Conservation (phyloP, 2,113 vertebrate genomes). For the Regulus satrapa region DNA sequence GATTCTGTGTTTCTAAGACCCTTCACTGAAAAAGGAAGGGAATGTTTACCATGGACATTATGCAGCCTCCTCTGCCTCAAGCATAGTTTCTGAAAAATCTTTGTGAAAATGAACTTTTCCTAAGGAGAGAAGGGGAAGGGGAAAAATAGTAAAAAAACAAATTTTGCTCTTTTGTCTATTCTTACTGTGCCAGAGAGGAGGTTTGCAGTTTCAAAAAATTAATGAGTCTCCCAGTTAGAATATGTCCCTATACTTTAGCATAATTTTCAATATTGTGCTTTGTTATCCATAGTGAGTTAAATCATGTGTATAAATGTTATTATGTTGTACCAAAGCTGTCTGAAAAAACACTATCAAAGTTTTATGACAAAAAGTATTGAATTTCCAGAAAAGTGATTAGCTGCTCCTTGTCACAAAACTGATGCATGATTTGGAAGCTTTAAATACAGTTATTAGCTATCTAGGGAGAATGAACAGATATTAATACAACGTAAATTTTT, state of each 20-base stretch:
- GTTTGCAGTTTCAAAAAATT: neutral
- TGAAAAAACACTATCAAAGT: neutral
- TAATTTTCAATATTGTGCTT: neutral
- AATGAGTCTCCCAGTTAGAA: neutral
- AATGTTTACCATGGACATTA: neutral
- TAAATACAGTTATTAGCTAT: neutral
- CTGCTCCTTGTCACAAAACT: neutral
- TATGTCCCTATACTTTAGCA: neutral
- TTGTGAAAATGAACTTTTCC: neutral
- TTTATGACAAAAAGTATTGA: neutral
- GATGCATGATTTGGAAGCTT: neutral
- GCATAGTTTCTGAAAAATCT: neutral
- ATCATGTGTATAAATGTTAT: neutral
- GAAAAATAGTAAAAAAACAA: fast-evolving
- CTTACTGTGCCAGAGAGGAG: neutral
- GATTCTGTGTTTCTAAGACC: neutral
- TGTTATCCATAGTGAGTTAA: neutral
- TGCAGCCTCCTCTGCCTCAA: neutral
- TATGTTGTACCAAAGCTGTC: neutral
- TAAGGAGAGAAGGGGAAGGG: fast-evolving
- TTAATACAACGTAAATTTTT: neutral
- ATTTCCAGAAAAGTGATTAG: neutral
- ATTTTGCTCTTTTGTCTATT: neutral
- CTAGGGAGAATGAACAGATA: neutral
- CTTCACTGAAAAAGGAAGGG: neutral